These are phyloP conservation scores for Apamea sordens DNA, from an alignment of 2,888 invertebrate genomes.

Conservation along the genomic window DNA sequence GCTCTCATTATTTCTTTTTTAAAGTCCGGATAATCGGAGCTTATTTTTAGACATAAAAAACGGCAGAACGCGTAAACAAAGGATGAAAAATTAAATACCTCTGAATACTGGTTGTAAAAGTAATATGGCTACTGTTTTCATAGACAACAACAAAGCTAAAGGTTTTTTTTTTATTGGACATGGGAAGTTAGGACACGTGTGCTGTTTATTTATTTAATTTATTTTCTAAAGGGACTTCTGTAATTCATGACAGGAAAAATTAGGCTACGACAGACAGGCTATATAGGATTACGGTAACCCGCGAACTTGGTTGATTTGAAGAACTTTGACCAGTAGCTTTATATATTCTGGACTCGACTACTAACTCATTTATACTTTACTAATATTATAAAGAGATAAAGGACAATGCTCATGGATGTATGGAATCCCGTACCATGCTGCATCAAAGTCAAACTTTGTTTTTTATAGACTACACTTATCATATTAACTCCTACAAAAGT, in stretches of 20 bases:
- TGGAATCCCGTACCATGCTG: no score
- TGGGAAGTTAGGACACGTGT: no score
- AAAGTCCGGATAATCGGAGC: slow-evolving; percentile 26
- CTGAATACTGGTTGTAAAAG: slow-evolving; percentile 1
- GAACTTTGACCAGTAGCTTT: neutral
- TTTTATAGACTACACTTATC: no score
- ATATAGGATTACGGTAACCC: neutral
- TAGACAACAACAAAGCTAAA: slow-evolving; percentile 1
- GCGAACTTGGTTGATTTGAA: neutral
- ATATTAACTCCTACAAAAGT: no score
- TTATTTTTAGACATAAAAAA: slow-evolving; percentile 21
- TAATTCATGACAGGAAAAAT: neutral
- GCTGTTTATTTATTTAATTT: neutral
- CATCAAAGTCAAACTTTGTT: no score
- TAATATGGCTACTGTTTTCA: slow-evolving; percentile 10
- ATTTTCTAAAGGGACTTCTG: neutral
- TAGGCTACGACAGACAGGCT: neutral
- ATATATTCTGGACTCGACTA: neutral
- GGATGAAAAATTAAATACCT: slow-evolving; percentile 25
- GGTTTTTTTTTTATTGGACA: neutral
- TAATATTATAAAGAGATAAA: no score
- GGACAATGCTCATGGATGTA: no score
- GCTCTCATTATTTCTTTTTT: slow-evolving; percentile 15
- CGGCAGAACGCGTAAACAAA: slow-evolving; percentile 25
- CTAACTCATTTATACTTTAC: neutral